These are phyloP conservation scores for Drosophila basisetae DNA, from an alignment of 2,888 invertebrate species.

Conservation along the genomic window DNA sequence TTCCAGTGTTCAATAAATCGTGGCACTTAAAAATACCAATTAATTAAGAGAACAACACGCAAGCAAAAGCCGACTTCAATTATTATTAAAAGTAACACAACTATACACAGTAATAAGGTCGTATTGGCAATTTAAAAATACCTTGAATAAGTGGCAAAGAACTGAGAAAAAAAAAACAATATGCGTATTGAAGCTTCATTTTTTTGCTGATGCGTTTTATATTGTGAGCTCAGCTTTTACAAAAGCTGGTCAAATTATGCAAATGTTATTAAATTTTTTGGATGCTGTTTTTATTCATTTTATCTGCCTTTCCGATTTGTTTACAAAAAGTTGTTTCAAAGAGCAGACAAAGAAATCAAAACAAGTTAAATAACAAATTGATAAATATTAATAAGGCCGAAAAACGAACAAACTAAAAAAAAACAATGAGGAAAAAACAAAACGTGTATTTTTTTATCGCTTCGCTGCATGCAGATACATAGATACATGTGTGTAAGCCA, in stretches of 20 bases:
- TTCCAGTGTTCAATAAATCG: constrained; percentile 41
- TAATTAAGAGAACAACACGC: constrained; percentile 49
- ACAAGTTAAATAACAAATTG: constrained; percentile 78
- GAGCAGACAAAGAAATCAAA: constrained; percentile 62
- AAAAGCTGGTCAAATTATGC: constrained; percentile 53
- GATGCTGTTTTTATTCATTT: constrained; percentile 2
- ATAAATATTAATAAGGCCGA: constrained; percentile 76
- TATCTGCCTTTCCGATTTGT: constrained; percentile 23
- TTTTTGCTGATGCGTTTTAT: constrained; percentile 22
- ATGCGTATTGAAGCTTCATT: constrained; percentile 16
- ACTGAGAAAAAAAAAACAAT: constrained; percentile 22
- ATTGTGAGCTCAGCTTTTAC: constrained; percentile 4
- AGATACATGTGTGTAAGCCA: constrained; percentile 1
- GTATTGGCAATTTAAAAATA: constrained; percentile 53
- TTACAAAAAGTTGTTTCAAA: constrained; percentile 59
- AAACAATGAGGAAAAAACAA: constrained; percentile 13
- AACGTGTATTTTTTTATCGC: constrained; percentile 43
- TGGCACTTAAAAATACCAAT: constrained; percentile 30
- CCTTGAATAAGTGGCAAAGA: constrained; percentile 37
- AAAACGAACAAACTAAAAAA: constrained; percentile 26
- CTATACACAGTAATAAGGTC: constrained; percentile 62
- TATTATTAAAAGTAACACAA: constrained; percentile 37
- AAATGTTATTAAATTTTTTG: constrained; percentile 34
- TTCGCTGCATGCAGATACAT: constrained; percentile 44
- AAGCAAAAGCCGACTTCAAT: constrained; percentile 23